These are phyloP conservation scores for Riparia riparia DNA, from an alignment of 2,113 vertebrate species.

Conservation along the genomic window DNA sequence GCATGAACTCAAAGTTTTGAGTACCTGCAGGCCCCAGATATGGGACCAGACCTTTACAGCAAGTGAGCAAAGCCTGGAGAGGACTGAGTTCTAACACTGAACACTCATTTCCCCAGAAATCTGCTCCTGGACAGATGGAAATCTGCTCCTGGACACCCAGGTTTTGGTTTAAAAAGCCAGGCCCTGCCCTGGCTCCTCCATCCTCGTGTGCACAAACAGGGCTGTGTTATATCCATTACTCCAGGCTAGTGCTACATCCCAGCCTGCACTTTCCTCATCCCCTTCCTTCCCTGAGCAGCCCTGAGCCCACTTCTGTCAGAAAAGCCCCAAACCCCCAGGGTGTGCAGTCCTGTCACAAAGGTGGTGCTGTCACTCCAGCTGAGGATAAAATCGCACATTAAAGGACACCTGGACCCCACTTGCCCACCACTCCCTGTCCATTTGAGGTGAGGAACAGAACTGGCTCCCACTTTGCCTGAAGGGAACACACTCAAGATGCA, in stretches of 20 bases:
- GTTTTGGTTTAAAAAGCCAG: background rate
- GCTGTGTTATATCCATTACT: background rate
- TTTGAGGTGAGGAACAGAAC: background rate
- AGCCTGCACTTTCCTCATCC: background rate
- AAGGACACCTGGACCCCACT: rapidly evolving
- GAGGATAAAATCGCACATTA: background rate
- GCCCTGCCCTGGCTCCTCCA: background rate
- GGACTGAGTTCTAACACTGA: background rate
- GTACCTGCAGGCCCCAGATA: background rate
- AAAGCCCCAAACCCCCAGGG: background rate
- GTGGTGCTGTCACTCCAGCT: rapidly evolving
- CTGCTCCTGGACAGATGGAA: background rate
- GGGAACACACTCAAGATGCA: background rate
- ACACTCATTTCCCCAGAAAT: background rate
- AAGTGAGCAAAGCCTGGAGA: background rate
- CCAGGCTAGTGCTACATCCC: background rate
- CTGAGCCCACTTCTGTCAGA: background rate
- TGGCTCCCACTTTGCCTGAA: background rate
- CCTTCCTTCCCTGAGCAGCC: background rate
- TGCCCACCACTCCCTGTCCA: background rate
- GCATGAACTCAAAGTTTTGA: rapidly evolving
- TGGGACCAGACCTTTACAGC: background rate
- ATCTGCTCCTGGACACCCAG: background rate
- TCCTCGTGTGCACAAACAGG: rapidly evolving
- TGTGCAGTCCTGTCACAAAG: background rate